Evolutionary conservation across 2,113 vertebrate genomes (phyloP), one percentile per base, ranked within the genome.

Genomic region (Neogale vison): DNA sequence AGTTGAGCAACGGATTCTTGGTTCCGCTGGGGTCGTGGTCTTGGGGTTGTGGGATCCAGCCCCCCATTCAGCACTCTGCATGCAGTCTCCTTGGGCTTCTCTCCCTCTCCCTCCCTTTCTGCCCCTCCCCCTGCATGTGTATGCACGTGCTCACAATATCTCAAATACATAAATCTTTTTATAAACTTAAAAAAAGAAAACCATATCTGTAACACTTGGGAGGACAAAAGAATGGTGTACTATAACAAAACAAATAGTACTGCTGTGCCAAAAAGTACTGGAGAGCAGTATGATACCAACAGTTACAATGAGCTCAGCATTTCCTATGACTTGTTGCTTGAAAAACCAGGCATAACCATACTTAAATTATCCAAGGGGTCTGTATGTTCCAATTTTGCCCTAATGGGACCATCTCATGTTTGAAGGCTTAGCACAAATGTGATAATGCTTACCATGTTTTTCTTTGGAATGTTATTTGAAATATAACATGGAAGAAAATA

Each of bases 391-490:
- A 21, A 29, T 77, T 96, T 77, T 82, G 50, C 83, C 63, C 79
- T 84, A 94, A 87, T 7, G 7, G 83, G 42, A 61, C 9, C 79
- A 2, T 89, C 24, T 97, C 69, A 7, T 55, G n/a, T 93, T 96
- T 71, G 50, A 93, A 93, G 82, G 21, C 82, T 67, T 90, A 92
- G 39, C 23, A 87, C 26, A 50, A 67, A 88, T 81, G 3, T 52
- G 74, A 69, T 93, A 45, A 29, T 61, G 26, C 18, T 88, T 63
- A 63, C 59, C 42, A 52, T 90, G 87, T 74, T 90, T 26, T 42
- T 79, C 52, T 67, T 82, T 87, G 55, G 18, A 80, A 85, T 89
- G 36, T 76, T 81, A 52, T 77, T 96, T 93, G 77, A 71, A 85
- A 86, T 90, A 59, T 67, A 92, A 50, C 6, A 72, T 81, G 59